Evolutionary conservation across 1,140 invertebrate species (phyloP).

Genomic region (Apis florea): DNA sequence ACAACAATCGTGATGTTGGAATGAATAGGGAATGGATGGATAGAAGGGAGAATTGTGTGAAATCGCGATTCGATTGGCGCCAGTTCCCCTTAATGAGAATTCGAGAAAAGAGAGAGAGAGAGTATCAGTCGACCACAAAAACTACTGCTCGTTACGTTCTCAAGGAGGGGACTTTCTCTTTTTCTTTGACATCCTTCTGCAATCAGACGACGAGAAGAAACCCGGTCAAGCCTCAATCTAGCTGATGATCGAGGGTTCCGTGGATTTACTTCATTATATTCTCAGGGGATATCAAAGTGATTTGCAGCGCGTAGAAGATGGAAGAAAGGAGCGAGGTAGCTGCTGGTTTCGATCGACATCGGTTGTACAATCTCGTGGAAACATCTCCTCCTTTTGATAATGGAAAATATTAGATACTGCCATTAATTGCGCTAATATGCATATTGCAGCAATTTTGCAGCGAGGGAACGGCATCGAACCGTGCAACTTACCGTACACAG

Average conservation of each 20-base stretch:
- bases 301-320: constrained; percentile 25
- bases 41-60: not conserved
- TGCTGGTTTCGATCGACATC: constrained; percentile 31
- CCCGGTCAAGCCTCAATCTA: constrained; percentile 26
- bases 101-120: not conserved
- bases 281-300: constrained; percentile 53
- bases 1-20: not conserved
- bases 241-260: constrained; percentile 49
- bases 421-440: not conserved
- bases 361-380: constrained; percentile 4
- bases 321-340: constrained; percentile 22
- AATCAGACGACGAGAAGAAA: constrained; percentile 51
- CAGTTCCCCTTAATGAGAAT: not conserved
- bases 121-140: not conserved
- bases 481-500: not conserved
- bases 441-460: not conserved
- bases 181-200: constrained; percentile 40
- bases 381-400: constrained; percentile 3
- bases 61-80: not conserved
- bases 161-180: constrained; percentile 11
- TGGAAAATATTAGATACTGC: not conserved
- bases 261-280: constrained; percentile 55
- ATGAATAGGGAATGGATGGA: not conserved
- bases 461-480: too few species aligned
- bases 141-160: constrained; percentile 4